Conservation (phyloP, 2,888 invertebrate species). For the Griposia aprilina region DNA sequence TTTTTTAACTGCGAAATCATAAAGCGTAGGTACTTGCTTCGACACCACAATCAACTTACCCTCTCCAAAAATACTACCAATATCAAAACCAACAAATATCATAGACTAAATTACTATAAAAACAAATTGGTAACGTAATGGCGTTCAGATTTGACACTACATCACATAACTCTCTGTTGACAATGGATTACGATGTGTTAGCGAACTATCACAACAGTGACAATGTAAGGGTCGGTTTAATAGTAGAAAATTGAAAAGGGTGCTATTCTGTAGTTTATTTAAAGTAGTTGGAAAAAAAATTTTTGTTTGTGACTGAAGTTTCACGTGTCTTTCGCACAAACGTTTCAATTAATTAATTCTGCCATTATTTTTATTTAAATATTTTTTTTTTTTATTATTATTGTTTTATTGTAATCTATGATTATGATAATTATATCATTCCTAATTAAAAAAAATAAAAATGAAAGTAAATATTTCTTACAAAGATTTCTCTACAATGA, state of each 20-base stretch:
- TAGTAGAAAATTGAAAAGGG: neutral
- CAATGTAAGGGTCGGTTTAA: conserved; percentile 23
- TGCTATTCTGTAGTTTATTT: conserved; percentile 11
- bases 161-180: conserved; percentile 52
- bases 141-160: conserved; percentile 37
- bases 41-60: neutral
- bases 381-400: no score
- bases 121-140: conserved; percentile 44
- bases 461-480: no score
- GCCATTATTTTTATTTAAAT: neutral
- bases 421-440: no score
- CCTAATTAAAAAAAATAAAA: no score
- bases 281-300: neutral
- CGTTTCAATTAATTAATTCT: neutral
- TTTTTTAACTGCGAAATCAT: no score
- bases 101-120: conserved; percentile 37
- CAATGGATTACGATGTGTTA: conserved; percentile 48
- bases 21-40: no score
- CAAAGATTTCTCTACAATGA: neutral
- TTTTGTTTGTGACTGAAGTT: no score
- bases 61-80: neutral
- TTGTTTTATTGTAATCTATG: no score
- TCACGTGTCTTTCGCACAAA: neutral
- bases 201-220: conserved; percentile 48
- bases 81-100: conserved; percentile 25